Percentiles rank a stretch among this genome's conserved stretches.
phyloP scores from a whole-genome alignment of 2,797 vertebrate genomes.

The Spinus olivaceus region DNA sequence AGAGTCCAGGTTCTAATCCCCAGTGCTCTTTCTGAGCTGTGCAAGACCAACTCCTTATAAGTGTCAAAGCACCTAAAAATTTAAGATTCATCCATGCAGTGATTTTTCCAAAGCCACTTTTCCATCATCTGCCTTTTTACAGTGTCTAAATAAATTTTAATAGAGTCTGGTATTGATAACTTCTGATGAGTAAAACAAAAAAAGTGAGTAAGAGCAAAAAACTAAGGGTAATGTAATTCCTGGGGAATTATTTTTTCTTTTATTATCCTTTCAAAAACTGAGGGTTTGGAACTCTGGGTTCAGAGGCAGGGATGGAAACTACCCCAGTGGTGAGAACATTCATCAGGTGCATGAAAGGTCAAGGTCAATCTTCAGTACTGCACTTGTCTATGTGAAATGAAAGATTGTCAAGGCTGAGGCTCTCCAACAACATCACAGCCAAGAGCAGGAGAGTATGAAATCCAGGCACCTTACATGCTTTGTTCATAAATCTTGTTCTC shows the following conservation, averaged over 20 bases:
- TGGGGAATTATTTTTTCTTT: neutral
- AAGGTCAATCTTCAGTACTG: neutral
- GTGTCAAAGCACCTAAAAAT: neutral
- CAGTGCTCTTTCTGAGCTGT: neutral
- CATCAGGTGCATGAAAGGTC: neutral
- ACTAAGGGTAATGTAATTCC: neutral
- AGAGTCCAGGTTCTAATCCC: neutral
- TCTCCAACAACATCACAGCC: neutral
- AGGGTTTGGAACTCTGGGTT: neutral
- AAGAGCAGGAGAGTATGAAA: neutral
- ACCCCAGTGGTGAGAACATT: neutral
- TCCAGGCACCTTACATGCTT: neutral
- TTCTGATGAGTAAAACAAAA: neutral
- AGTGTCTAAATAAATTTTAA: neutral
- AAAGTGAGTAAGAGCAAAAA: neutral
- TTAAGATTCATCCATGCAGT: neutral
- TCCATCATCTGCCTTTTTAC: neutral
- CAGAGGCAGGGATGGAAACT: neutral
- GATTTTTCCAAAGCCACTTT: neutral
- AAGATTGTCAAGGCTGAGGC: neutral
- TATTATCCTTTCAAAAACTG: neutral
- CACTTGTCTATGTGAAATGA: neutral
- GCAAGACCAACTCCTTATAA: neutral
- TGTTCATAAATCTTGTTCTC: neutral
- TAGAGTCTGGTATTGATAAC: neutral